Evolutionary conservation across 2,888 invertebrate genomes (phyloP).

Genomic region (Dicyrtoma fusca): DNA sequence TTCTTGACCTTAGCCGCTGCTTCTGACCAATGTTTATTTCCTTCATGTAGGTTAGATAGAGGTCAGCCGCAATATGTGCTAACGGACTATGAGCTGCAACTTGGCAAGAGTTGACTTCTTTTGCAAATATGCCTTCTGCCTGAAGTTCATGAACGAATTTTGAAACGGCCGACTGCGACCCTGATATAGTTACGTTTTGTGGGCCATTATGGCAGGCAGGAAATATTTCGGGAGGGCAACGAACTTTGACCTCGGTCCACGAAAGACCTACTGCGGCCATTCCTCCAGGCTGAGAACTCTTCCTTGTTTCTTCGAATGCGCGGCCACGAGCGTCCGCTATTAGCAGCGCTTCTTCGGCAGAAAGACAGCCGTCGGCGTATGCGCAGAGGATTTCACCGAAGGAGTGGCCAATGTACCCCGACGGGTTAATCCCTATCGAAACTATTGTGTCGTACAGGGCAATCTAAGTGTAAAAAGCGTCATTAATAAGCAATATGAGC

Average conservation of each 20-base stretch:
- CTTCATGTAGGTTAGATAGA: not conserved
- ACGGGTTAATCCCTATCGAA: constrained; percentile 68
- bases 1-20: constrained; percentile 50
- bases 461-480: constrained; percentile 61
- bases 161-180: constrained; percentile 71
- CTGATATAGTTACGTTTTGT: constrained; percentile 93
- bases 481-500: constrained; percentile 59
- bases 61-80: constrained; percentile 49
- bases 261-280: constrained; percentile 63
- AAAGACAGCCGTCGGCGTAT: constrained; percentile 91
- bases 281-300: constrained; percentile 59
- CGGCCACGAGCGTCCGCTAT: constrained; percentile 74
- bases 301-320: constrained; percentile 55
- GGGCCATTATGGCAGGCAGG: constrained; percentile 83
- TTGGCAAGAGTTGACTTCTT: constrained; percentile 80
- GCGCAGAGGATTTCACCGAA: constrained; percentile 94
- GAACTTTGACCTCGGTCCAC: constrained; percentile 67
- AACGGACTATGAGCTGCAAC: constrained; percentile 75
- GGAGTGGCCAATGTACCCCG: constrained; percentile 83
- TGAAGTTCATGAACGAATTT: constrained; percentile 72
- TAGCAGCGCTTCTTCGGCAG: constrained; percentile 82
- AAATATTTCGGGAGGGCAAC: constrained; percentile 66
- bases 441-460: constrained; percentile 69
- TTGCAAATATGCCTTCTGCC: constrained; percentile 78
- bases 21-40: not conserved